These are phyloP conservation scores for human (Homo sapiens) DNA, from an alignment of 2,113 vertebrate species.

Conservation along the genomic window DNA sequence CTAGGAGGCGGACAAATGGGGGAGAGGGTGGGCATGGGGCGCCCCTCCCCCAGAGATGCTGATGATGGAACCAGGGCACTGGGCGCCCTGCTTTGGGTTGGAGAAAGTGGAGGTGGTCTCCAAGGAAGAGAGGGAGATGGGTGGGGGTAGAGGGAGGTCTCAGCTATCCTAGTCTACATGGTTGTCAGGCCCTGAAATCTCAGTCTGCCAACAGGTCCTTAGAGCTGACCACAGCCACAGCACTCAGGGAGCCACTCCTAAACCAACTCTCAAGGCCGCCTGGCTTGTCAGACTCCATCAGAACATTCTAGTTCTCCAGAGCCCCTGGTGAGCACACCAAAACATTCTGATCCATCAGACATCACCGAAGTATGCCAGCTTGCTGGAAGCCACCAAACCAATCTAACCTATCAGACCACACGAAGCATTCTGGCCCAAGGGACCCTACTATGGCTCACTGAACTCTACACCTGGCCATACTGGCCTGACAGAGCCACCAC, in stretches of 20 bases:
- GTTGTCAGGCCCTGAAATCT: slow-evolving; percentile 22
- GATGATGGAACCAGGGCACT: slow-evolving; percentile 72
- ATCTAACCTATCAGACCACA: not conserved
- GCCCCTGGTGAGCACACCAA: not conserved
- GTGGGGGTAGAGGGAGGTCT: not conserved
- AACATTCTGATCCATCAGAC: not conserved
- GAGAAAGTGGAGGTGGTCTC: slow-evolving; percentile 27
- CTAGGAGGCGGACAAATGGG: slow-evolving; percentile 37
- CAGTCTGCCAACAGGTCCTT: not conserved
- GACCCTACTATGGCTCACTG: not conserved
- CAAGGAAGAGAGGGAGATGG: not conserved
- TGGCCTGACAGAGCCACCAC: slow-evolving; percentile 40
- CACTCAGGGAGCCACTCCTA: not conserved
- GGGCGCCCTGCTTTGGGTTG: slow-evolving; percentile 65
- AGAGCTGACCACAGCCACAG: not conserved
- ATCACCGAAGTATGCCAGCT: not conserved
- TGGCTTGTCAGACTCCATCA: not conserved
- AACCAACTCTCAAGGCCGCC: slow-evolving; percentile 1
- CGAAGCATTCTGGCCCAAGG: not conserved
- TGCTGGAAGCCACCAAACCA: not conserved
- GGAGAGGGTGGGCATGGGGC: slow-evolving; percentile 59
- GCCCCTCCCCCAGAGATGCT: slow-evolving; percentile 72
- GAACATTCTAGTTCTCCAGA: slow-evolving; percentile 27
- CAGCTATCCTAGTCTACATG: slow-evolving; percentile 43
- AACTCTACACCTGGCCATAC: not conserved